phyloP scores from a whole-genome alignment of 2,797 vertebrate genomes.

The Chaunax sp. region DNA sequence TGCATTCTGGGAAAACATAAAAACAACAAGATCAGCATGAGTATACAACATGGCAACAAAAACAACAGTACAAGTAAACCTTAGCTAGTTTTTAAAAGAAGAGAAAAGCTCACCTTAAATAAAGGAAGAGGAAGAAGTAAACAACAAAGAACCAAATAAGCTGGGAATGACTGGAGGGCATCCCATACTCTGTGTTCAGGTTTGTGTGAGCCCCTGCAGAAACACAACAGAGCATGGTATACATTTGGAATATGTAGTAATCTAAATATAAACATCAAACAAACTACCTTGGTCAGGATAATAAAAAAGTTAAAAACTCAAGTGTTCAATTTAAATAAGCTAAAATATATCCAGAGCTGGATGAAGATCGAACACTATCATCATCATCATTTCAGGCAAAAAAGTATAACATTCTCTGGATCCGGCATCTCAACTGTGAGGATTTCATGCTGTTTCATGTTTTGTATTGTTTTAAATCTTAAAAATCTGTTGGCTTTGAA shows the following conservation, averaged over 20 bases:
- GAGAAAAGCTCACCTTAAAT: constrained; percentile 92
- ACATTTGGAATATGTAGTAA: too few species aligned
- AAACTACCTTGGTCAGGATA: too few species aligned
- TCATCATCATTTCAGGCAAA: too few species aligned
- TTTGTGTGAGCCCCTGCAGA: constrained; percentile 87
- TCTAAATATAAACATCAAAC: too few species aligned
- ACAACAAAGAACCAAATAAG: constrained; percentile 99
- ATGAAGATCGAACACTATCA: too few species aligned
- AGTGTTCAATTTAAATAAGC: too few species aligned
- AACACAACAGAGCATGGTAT: constrained; percentile 31
- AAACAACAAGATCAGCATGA: background rate
- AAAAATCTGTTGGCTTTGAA: background rate
- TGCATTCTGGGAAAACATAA: constrained; percentile 94
- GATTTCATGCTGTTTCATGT: too few species aligned
- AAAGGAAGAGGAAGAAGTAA: constrained; percentile 99
- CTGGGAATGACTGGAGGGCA: constrained; percentile 98
- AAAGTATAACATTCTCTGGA: too few species aligned
- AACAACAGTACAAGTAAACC: too few species aligned
- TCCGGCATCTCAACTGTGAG: background rate
- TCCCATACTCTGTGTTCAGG: constrained; percentile 94
- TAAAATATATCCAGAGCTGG: too few species aligned
- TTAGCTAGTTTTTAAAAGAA: too few species aligned
- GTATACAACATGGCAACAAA: background rate
- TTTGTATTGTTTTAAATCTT: background rate
- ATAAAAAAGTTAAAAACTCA: too few species aligned